These are phyloP conservation scores for Melinaea menophilus DNA, from an alignment of 2,888 invertebrate genomes.

Conservation along the genomic window DNA sequence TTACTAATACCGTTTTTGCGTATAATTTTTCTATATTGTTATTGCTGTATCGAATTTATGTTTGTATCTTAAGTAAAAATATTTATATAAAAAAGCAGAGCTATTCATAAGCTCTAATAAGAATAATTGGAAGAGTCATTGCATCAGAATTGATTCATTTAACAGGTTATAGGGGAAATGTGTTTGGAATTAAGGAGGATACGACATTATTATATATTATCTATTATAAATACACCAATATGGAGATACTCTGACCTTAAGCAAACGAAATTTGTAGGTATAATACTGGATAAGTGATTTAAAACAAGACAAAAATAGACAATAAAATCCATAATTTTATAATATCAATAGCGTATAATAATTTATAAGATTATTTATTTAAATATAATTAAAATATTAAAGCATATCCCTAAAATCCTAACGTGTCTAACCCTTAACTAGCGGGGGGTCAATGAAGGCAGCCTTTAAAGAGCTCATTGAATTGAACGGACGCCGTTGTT, in stretches of 20 bases:
- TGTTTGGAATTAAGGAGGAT: background rate
- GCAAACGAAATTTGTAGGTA: no score
- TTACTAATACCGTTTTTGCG: no score
- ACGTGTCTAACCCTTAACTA: conserved; percentile 5
- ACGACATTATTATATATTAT: background rate
- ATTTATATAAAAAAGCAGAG: background rate
- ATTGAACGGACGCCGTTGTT: conserved; percentile 2
- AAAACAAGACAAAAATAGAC: no score
- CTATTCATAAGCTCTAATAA: conserved; percentile 9
- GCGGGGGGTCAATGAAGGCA: conserved; percentile 25
- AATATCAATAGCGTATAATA: no score
- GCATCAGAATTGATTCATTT: conserved; percentile 32
- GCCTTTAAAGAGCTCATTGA: conserved; percentile 27
- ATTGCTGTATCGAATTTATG: no score
- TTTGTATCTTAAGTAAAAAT: no score
- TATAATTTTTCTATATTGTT: no score
- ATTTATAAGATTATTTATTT: background rate
- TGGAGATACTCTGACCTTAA: no score
- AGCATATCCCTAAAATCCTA: conserved; percentile 9
- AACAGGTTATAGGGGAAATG: conserved; percentile 11
- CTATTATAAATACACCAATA: background rate
- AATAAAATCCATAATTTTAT: no score
- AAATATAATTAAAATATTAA: background rate
- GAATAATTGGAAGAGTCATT: conserved; percentile 26
- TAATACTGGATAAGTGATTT: no score